Percentiles rank a stretch among this genome's conserved stretches.
Conservation (phyloP, 2,113 vertebrate species). For the Antidorcas marsupialis region DNA sequence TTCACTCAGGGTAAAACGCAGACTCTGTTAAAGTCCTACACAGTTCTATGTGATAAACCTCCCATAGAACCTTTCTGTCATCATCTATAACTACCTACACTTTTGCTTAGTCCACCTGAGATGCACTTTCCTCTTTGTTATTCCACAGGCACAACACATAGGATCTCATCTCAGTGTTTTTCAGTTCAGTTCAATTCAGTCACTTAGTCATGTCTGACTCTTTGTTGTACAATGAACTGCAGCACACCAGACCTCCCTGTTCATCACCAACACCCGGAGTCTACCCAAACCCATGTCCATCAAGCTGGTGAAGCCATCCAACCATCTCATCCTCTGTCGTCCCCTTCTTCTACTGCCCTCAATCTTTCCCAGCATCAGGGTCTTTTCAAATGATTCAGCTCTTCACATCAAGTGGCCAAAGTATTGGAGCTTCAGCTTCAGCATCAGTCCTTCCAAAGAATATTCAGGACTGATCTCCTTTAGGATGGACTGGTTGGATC, state of each 20-base stretch:
- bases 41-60: rapidly evolving
- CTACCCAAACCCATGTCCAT: neutral
- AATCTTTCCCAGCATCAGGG: neutral
- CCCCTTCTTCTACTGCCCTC: neutral
- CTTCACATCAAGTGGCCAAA: neutral
- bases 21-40: neutral
- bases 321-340: neutral
- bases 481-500: neutral
- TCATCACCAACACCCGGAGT: neutral
- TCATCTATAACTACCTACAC: neutral
- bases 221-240: neutral
- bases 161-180: neutral
- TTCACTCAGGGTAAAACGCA: neutral
- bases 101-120: neutral
- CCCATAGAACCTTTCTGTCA: neutral
- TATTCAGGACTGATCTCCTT: neutral
- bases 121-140: rapidly evolving
- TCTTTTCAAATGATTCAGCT: neutral
- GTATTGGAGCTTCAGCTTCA: neutral
- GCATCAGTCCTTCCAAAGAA: neutral
- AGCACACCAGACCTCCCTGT: neutral
- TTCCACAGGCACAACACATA: neutral
- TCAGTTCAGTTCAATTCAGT: neutral
- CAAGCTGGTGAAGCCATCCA: neutral
- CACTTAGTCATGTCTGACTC: rapidly evolving